Base-by-base conservation (phyloP, 2,797 vertebrate species). In the Gadopsis marmoratus region DNA sequence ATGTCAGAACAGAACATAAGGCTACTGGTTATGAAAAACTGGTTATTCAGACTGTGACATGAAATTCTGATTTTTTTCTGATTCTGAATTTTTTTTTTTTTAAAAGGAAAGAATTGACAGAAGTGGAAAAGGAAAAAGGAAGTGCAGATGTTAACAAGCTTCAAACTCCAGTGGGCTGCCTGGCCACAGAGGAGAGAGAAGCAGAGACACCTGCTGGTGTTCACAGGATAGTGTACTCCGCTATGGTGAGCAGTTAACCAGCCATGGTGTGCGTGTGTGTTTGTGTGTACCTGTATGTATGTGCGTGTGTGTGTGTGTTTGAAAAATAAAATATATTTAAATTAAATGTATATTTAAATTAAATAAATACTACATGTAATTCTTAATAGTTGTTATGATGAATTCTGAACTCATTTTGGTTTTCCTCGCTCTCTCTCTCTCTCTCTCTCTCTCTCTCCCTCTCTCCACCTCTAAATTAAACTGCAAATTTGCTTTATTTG, bases 141-240 rank as follows among this genome's bases (percentile, higher is more conserved):
- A 70, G 70, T 69, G 61, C 10, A 83, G 58, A 53, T 74, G 41
- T n/a, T 85, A 55, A 29, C 17, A 26, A 65, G 21, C 73, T 58
- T 31, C 48, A 71, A 60, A 65, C 60, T 51, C 35, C 67, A 70
- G 55, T 74, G 55, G 72, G 70, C 71, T 72, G 48, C 51, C 67
- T 16, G 17, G 39, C n/a, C 43, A 56, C 37, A 9, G 48, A 75
- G 45, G 31, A 67, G 19, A 71, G 58, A 73, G 7, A 58, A 85
- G 85, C 84, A 86, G 90, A 83, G 93, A 89, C 92, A 89, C 87
- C 91, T 93, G 90, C 87, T 91, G 92, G 92, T 86, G 37, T 2
- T 50, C 60, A 65, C 17, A 26, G 62, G 76, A 50, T 26, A 81
- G 21, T 91, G 77, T 39, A 54, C 67, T 59, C 33, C 61, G 70